Percentiles rank a stretch among this genome's conserved stretches.
Conservation (phyloP, 2,113 vertebrate species). For the rabbit (Oryctolagus cuniculus) region mOryCun1.1 NC_091438.1:88784001-88784500, state of each 20-base stretch:
- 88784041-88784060: no score
- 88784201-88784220: not conserved
- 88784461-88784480: not conserved
- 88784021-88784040: no score
- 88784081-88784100: not conserved
- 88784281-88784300: not conserved
- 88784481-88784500: not conserved
- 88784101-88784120: not conserved
- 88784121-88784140: not conserved
- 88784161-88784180: not conserved
- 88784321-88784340: not conserved
- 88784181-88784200: not conserved
- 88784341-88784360: not conserved
- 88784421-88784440: not conserved
- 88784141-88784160: not conserved
- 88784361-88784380: not conserved
- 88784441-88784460: not conserved
- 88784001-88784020: no score
- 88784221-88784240: not conserved
- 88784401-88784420: not conserved
- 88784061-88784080: not conserved
- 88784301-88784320: not conserved
- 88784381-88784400: not conserved
- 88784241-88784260: not conserved
- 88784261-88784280: not conserved